A percentile compares a stretch with the other conserved stretches of the same genome.
Conservation (phyloP, 2,113 vertebrate species). For the Sphaerodactylus townsendi region DNA sequence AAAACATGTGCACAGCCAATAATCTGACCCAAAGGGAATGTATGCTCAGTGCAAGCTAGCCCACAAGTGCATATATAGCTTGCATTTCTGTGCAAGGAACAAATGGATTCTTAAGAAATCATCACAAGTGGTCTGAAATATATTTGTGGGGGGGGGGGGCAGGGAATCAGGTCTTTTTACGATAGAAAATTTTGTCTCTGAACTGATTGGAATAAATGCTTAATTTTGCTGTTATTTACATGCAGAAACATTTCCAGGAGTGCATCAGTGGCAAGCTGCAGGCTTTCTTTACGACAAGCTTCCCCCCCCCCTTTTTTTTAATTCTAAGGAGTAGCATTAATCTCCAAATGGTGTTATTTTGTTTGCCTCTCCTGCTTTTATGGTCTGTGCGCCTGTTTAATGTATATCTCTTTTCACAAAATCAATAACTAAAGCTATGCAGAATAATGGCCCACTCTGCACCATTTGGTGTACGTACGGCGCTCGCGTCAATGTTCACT, state of each 20-base stretch:
- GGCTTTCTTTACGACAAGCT: slow-evolving; percentile 22
- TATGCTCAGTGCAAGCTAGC: too few species aligned
- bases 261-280: not conserved
- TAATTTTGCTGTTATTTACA: slow-evolving; percentile 43
- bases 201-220: slow-evolving; percentile 57
- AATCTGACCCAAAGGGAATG: too few species aligned
- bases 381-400: slow-evolving; percentile 42
- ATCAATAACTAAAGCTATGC: slow-evolving; percentile 69
- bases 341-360: slow-evolving; percentile 53
- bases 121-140: too few species aligned
- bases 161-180: slow-evolving; percentile 33
- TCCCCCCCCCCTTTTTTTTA: slow-evolving; percentile 22
- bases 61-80: too few species aligned
- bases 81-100: too few species aligned
- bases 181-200: slow-evolving; percentile 39
- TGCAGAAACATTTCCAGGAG: slow-evolving; percentile 42
- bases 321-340: slow-evolving; percentile 48
- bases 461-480: slow-evolving; percentile 48
- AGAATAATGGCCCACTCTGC: slow-evolving; percentile 61
- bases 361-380: slow-evolving; percentile 61
- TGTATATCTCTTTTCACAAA: slow-evolving; percentile 58
- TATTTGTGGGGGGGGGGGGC: too few species aligned
- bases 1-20: too few species aligned
- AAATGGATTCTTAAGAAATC: too few species aligned
- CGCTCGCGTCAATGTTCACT: slow-evolving; percentile 47